Evolutionary conservation across 1,140 invertebrate genomes (phyloP).

Genomic region (Colletes gigas): DNA sequence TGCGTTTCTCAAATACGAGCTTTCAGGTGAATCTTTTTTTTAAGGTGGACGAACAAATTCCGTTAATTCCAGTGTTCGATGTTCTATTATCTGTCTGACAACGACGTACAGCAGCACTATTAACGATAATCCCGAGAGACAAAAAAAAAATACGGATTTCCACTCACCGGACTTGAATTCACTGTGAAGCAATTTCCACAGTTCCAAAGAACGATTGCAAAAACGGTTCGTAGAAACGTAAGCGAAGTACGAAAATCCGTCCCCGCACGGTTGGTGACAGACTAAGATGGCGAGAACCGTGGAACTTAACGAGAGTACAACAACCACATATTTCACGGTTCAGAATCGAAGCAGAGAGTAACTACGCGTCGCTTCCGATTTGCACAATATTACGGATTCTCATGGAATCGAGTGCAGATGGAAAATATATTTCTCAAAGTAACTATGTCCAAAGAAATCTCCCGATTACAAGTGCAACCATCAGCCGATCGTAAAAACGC

Average conservation of each 20-base stretch:
- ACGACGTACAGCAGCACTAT: conserved; percentile 14
- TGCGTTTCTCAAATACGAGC: background rate
- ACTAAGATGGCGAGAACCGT: conserved; percentile 63
- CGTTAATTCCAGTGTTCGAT: background rate
- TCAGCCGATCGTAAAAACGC: conserved; percentile 55
- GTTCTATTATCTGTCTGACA: background rate
- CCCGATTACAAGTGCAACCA: conserved; percentile 2
- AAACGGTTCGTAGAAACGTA: background rate
- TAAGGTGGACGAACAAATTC: background rate
- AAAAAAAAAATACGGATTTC: conserved; percentile 17
- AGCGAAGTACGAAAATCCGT: conserved; percentile 2
- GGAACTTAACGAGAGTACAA: conserved; percentile 22
- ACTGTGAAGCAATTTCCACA: background rate
- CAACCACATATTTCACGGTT: conserved; percentile 53
- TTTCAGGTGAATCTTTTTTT: background rate
- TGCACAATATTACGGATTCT: background rate
- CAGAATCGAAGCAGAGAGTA: background rate
- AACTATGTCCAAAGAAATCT: conserved; percentile 23
- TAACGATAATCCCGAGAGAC: background rate
- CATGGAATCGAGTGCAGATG: background rate
- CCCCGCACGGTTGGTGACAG: conserved; percentile 52
- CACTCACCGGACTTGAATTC: conserved; percentile 19
- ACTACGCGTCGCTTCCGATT: background rate
- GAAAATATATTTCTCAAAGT: conserved; percentile 5
- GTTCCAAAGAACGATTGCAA: background rate